Evolutionary conservation across 2,113 vertebrate species (phyloP).

Genomic region (Heterotilapia buettikoferi): DNA sequence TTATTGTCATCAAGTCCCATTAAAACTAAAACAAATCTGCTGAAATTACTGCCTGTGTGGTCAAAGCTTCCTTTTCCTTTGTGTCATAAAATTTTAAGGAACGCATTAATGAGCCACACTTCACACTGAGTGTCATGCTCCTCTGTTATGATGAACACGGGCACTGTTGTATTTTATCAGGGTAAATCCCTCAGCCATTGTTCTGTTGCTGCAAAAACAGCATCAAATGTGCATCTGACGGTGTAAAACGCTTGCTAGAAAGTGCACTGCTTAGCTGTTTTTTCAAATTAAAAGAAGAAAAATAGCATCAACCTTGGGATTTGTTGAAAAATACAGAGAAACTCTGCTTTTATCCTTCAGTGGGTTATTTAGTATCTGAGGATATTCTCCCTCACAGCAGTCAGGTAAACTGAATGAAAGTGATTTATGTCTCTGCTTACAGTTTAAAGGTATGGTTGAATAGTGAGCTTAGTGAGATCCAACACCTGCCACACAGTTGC

Average conservation of each 20-base stretch:
- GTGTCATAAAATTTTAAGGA: not conserved
- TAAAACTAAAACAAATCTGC: not conserved
- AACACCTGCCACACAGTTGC: not conserved
- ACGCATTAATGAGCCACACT: not conserved
- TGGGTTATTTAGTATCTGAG: not conserved
- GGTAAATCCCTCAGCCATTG: not conserved
- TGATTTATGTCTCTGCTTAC: not conserved
- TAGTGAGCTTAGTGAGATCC: not conserved
- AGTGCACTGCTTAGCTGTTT: not conserved
- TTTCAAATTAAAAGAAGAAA: not conserved
- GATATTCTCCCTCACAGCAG: not conserved
- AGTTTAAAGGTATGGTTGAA: not conserved
- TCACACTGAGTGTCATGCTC: not conserved
- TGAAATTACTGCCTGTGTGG: not conserved
- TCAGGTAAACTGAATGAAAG: not conserved
- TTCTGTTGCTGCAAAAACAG: not conserved
- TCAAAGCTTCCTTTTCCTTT: not conserved
- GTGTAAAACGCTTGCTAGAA: not conserved
- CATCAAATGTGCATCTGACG: not conserved
- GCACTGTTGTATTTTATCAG: not conserved
- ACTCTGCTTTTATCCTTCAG: not conserved
- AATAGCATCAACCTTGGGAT: not conserved
- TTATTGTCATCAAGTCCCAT: not conserved
- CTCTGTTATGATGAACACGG: not conserved
- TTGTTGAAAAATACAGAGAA: not conserved